These are phyloP conservation scores for Plusia festucae DNA, from an alignment of 2,888 invertebrate genomes.

Conservation along the genomic window DNA sequence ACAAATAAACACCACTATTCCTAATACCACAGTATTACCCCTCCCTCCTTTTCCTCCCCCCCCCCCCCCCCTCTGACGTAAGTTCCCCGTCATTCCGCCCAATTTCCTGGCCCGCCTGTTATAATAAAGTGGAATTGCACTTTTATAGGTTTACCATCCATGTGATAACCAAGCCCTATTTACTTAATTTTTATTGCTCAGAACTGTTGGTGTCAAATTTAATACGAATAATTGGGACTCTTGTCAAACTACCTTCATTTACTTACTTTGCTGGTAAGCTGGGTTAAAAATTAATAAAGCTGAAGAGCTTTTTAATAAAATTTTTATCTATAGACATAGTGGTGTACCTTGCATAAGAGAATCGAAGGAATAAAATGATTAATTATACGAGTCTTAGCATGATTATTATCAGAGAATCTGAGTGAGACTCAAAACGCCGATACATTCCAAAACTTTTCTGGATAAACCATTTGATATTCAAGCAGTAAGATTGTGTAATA, in stretches of 20 bases:
- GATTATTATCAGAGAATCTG: no score
- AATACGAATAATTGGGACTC: conserved; percentile 27
- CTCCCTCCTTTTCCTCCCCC: neutral
- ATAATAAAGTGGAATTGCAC: conserved; percentile 64
- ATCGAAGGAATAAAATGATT: no score
- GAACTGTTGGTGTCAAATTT: conserved; percentile 31
- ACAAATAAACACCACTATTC: conserved; percentile 11
- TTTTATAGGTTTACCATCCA: conserved; percentile 58
- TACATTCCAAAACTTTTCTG: no score
- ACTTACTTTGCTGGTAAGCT: neutral
- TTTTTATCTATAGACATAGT: no score
- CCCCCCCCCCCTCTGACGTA: conserved; percentile 47
- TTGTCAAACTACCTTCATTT: no score
- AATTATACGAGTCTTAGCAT: no score
- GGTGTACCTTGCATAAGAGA: no score
- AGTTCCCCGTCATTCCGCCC: conserved; percentile 40
- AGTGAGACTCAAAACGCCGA: no score
- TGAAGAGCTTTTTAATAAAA: no score
- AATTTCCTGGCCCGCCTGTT: conserved; percentile 58
- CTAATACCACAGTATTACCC: neutral
- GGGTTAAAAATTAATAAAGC: no score
- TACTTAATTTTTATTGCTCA: conserved; percentile 59
- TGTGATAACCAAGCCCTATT: conserved; percentile 46
- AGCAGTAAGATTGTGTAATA: no score
- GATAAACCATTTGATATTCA: no score